These are phyloP conservation scores for Scarus forsteni DNA, from an alignment of 2,797 vertebrate genomes.

Conservation along the genomic window DNA sequence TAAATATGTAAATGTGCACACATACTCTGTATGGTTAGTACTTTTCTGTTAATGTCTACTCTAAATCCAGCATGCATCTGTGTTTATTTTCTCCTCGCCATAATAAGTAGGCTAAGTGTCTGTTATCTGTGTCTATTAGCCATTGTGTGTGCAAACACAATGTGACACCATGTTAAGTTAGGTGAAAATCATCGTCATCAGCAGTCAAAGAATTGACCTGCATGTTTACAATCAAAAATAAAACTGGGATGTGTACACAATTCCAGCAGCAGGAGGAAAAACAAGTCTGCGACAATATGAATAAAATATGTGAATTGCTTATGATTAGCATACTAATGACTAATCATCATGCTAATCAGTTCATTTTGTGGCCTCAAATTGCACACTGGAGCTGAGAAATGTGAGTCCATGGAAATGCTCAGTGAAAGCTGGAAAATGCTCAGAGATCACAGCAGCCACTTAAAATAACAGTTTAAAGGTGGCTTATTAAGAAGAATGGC, in stretches of 20 bases:
- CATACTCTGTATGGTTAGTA: background rate
- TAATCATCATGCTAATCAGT: slow-evolving; percentile 84
- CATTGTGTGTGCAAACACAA: slow-evolving; percentile 2
- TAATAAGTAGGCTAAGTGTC: background rate
- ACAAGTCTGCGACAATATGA: slow-evolving; percentile 74
- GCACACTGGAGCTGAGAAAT: slow-evolving; percentile 56
- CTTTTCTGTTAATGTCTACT: background rate
- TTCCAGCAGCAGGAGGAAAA: slow-evolving; percentile 58
- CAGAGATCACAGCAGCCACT: slow-evolving; percentile 8
- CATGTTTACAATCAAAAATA: slow-evolving; percentile 53
- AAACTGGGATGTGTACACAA: slow-evolving; percentile 56
- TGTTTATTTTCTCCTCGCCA: background rate
- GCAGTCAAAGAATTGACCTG: slow-evolving; percentile 28
- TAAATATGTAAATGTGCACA: background rate
- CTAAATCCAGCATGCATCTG: background rate
- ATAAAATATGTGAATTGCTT: slow-evolving; percentile 83
- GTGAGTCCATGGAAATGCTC: slow-evolving; percentile 39
- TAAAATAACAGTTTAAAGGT: slow-evolving; percentile 34
- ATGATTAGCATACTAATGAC: slow-evolving; percentile 84
- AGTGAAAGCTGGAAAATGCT: slow-evolving; percentile 28
- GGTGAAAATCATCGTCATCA: slow-evolving; percentile 17
- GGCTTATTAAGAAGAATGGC: slow-evolving; percentile 17
- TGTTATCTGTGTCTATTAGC: background rate
- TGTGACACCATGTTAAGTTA: background rate
- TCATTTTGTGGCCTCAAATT: slow-evolving; percentile 77